Evolutionary conservation across 2,797 vertebrate genomes (phyloP).

Genomic region (Sebastes itinus): DNA sequence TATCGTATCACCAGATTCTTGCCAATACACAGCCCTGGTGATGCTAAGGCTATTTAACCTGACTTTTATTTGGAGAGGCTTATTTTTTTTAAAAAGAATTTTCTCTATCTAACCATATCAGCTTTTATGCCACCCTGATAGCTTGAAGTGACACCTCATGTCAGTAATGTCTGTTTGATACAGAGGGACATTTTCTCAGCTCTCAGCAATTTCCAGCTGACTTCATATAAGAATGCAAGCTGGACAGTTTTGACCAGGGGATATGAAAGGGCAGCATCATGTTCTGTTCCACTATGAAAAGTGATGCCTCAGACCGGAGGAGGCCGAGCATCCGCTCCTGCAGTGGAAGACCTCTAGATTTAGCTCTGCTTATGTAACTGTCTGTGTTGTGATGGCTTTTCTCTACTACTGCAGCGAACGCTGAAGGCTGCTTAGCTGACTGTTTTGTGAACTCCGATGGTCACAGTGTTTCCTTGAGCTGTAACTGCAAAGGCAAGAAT

Average conservation of each 20-base stretch:
- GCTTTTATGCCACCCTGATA: background rate
- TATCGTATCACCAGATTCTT: too few relatives aligned
- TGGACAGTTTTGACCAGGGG: constrained; percentile 12
- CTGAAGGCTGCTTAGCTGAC: constrained; percentile 48
- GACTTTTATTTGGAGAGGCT: background rate
- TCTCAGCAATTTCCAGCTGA: constrained; percentile 34
- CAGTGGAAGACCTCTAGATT: constrained; percentile 48
- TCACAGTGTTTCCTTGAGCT: background rate
- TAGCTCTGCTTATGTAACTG: constrained; percentile 64
- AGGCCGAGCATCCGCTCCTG: constrained; percentile 37
- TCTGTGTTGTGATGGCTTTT: constrained; percentile 59
- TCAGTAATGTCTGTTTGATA: constrained; percentile 5
- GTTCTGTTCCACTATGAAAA: constrained; percentile 2
- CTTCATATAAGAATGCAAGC: constrained; percentile 14
- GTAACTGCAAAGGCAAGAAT: background rate
- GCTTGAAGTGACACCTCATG: background rate
- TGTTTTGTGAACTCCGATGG: constrained; percentile 29
- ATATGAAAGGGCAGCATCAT: background rate
- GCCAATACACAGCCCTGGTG: too few relatives aligned
- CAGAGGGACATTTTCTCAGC: constrained; percentile 1
- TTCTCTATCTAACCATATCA: background rate
- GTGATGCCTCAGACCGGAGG: constrained; percentile 31
- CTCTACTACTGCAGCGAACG: constrained; percentile 49
- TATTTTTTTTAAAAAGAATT: background rate
- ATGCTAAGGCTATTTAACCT: background rate